phyloP scores from a whole-genome alignment of 2,797 vertebrate species.

The Ctenochaetus hawaiiensis region DNA sequence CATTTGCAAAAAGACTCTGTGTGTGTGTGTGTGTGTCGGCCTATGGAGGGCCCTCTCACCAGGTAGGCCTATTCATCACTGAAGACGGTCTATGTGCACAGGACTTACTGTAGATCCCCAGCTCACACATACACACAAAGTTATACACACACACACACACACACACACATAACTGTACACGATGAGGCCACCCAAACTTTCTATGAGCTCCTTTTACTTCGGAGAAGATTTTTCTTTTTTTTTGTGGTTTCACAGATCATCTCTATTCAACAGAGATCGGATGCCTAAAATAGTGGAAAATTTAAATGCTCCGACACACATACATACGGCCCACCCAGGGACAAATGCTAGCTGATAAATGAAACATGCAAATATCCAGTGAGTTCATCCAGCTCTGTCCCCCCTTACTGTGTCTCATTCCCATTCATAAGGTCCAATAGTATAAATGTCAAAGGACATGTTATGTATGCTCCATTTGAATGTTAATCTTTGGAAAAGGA shows the following conservation, averaged over 20 bases:
- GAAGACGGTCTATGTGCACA: slow-evolving; percentile 55
- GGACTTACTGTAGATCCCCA: slow-evolving; percentile 59
- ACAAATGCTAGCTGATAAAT: slow-evolving; percentile 68
- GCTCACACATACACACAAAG: slow-evolving; percentile 37
- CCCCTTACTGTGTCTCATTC: slow-evolving; percentile 58
- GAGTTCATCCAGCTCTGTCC: slow-evolving; percentile 35
- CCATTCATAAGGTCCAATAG: slow-evolving; percentile 61
- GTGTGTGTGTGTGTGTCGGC: slow-evolving; percentile 18
- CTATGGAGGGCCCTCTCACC: slow-evolving; percentile 51
- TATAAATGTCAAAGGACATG: slow-evolving; percentile 43
- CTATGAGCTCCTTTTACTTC: slow-evolving; percentile 45
- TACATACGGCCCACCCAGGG: slow-evolving; percentile 69
- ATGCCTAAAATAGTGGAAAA: slow-evolving; percentile 63
- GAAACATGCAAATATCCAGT: slow-evolving; percentile 74
- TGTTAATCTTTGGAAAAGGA: slow-evolving; percentile 56
- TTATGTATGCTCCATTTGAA: slow-evolving; percentile 58
- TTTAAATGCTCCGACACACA: slow-evolving; percentile 45
- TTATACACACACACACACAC: slow-evolving; percentile 41
- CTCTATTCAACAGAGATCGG: slow-evolving; percentile 58
- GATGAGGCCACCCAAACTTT: slow-evolving; percentile 65
- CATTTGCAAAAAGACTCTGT: slow-evolving; percentile 46
- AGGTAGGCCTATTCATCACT: slow-evolving; percentile 70
- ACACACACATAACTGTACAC: slow-evolving; percentile 36
- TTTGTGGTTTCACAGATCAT: slow-evolving; percentile 63
- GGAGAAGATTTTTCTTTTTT: slow-evolving; percentile 37